Conservation (phyloP, 2,113 vertebrate species). For the Myrmecophaga tridactyla region DNA sequence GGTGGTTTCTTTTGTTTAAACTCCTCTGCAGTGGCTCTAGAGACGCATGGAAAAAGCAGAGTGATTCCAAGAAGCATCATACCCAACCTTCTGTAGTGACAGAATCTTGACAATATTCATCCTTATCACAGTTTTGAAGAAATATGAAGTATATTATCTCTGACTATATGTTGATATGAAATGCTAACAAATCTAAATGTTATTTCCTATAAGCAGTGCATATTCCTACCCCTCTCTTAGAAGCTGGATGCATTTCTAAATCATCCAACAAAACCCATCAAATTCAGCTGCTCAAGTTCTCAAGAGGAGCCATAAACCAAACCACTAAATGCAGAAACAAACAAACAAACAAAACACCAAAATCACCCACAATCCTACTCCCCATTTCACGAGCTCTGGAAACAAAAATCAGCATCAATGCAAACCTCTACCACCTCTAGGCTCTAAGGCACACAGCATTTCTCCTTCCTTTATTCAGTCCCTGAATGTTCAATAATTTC, state of each 20-base stretch:
- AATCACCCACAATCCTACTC: not conserved
- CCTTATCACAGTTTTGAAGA: not conserved
- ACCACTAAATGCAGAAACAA: not conserved
- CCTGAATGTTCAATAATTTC: constrained; percentile 53
- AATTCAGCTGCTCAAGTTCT: constrained; percentile 42
- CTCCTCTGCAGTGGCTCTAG: not conserved
- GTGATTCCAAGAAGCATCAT: not conserved
- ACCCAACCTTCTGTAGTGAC: not conserved
- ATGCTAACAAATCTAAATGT: constrained; percentile 22
- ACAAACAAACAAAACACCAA: no score
- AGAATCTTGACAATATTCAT: not conserved
- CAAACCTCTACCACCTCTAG: constrained; percentile 43
- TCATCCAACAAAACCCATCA: constrained; percentile 59
- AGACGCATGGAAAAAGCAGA: not conserved
- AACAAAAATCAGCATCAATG: constrained; percentile 49
- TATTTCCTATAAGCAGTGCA: constrained; percentile 12
- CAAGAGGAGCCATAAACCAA: constrained; percentile 24
- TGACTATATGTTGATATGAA: not conserved
- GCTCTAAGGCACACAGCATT: constrained; percentile 11
- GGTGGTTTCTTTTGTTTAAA: constrained; percentile 69
- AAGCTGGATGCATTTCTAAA: constrained; percentile 50
- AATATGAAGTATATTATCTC: not conserved
- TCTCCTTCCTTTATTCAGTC: constrained; percentile 51
- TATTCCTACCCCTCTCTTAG: not conserved
- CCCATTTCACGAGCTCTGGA: constrained; percentile 7